A percentile compares a stretch with the other conserved stretches of the same genome.
phyloP scores from a whole-genome alignment of 2,113 vertebrate genomes.

The Dipodomys ordii region DNA sequence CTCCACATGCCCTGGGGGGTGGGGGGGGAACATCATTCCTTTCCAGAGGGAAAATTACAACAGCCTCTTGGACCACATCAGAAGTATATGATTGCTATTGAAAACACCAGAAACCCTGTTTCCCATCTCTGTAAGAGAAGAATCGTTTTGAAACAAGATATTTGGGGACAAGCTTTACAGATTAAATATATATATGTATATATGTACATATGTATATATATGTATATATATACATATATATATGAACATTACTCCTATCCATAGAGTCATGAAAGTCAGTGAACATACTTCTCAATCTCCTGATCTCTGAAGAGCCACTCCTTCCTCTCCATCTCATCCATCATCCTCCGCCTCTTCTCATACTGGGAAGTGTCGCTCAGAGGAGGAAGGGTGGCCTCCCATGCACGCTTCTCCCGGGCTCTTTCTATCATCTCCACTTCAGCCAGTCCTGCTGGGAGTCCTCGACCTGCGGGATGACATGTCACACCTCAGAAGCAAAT shows the following conservation, averaged over 20 bases:
- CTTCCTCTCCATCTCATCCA: slow-evolving; percentile 94
- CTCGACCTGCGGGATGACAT: slow-evolving; percentile 86
- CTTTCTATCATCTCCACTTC: slow-evolving; percentile 96
- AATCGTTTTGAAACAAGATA: not conserved
- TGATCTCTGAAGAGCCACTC: slow-evolving; percentile 96
- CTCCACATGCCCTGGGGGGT: not conserved
- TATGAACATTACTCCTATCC: not conserved
- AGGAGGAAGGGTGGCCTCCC: slow-evolving; percentile 93
- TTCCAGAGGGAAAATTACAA: slow-evolving; percentile 13
- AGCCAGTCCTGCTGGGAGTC: slow-evolving; percentile 93
- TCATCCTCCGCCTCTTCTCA: slow-evolving; percentile 92
- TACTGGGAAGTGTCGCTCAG: slow-evolving; percentile 86
- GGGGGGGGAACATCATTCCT: not conserved
- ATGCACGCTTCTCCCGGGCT: slow-evolving; percentile 90
- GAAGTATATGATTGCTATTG: not conserved
- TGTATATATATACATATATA: not conserved
- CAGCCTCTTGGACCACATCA: not conserved
- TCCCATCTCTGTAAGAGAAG: not conserved
- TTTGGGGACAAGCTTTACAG: not conserved
- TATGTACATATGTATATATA: too few relatives aligned
- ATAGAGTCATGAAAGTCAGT: not conserved
- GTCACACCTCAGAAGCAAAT: not conserved
- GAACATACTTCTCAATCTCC: slow-evolving; percentile 93
- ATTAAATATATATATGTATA: not conserved
- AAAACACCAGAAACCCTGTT: slow-evolving; percentile 27